Percentiles rank a stretch among this genome's conserved stretches.
Evolutionary conservation across 2,888 invertebrate genomes (phyloP).

Genomic region (Penaeus monodon): DNA sequence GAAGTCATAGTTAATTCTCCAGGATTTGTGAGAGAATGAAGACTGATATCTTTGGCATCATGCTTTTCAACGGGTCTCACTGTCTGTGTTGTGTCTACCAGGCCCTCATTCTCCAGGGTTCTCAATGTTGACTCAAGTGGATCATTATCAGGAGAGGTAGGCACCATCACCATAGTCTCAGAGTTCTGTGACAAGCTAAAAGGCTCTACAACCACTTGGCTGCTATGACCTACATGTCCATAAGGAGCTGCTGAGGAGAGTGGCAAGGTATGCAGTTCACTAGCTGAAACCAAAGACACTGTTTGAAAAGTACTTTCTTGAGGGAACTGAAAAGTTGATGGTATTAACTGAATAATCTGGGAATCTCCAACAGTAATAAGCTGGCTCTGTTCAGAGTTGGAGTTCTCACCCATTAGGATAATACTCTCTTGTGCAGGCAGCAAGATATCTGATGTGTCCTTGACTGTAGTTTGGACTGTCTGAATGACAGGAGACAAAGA

Average conservation of each 20-base stretch:
- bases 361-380: conserved; percentile 59
- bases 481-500: conserved; percentile 35
- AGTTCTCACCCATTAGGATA: conserved; percentile 53
- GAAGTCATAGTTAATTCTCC: conserved; percentile 21
- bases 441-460: conserved; percentile 33
- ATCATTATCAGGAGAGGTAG: conserved; percentile 19
- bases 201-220: conserved; percentile 44
- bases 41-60: conserved; percentile 25
- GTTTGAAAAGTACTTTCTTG: conserved; percentile 55
- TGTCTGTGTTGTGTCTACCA: background rate
- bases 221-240: conserved; percentile 22
- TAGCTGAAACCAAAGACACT: conserved; percentile 48
- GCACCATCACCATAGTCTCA: conserved; percentile 44
- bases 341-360: conserved; percentile 59
- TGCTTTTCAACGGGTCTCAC: conserved; percentile 20
- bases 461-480: conserved; percentile 29
- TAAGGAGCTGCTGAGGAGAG: conserved; percentile 32
- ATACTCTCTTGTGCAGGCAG: conserved; percentile 48
- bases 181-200: conserved; percentile 41
- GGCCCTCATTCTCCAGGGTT: conserved; percentile 33
- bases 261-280: conserved; percentile 44
- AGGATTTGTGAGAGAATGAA: conserved; percentile 28
- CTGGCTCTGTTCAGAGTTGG: conserved; percentile 50
- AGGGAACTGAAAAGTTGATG: conserved; percentile 53
- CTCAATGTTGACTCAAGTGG: conserved; percentile 25